These are phyloP conservation scores for Pteruthius melanotis DNA, from an alignment of 2,113 vertebrate species.

Conservation along the genomic window DNA sequence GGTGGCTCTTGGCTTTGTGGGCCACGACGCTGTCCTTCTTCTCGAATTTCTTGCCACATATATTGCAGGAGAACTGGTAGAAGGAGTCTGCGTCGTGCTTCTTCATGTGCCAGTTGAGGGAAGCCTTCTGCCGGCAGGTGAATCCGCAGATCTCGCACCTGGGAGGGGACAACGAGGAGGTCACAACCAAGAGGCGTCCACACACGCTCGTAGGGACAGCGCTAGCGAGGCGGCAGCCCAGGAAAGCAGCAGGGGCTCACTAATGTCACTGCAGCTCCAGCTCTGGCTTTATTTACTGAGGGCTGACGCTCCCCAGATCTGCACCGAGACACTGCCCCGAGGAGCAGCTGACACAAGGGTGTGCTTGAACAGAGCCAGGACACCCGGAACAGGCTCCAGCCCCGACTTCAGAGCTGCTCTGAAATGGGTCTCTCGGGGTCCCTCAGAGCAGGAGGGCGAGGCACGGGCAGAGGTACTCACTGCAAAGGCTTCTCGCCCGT, in stretches of 20 bases:
- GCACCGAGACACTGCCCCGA: background rate
- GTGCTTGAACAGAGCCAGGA: rapidly evolving
- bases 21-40: conserved; percentile 99
- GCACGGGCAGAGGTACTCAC: conserved; percentile 75
- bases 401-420: background rate
- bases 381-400: background rate
- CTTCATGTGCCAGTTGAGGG: conserved; percentile 99
- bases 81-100: conserved; percentile 96
- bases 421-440: background rate
- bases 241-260: background rate
- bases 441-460: background rate
- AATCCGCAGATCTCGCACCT: conserved; percentile 99
- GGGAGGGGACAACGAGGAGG: background rate
- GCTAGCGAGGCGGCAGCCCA: background rate
- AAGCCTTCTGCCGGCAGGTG: conserved; percentile 97
- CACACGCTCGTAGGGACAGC: rapidly evolving
- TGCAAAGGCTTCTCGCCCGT: conserved; percentile 97
- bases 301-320: background rate
- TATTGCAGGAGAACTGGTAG: conserved; percentile 97
- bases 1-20: conserved; percentile 97
- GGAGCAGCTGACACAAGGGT: background rate
- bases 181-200: background rate
- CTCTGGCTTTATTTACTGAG: background rate
- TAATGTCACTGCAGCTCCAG: background rate
- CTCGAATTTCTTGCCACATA: conserved; percentile 98